A percentile compares a stretch with the other conserved stretches of the same genome.
Evolutionary conservation across 2,888 invertebrate species (phyloP).

Genomic region (Scelioninae gen. 1): DNA sequence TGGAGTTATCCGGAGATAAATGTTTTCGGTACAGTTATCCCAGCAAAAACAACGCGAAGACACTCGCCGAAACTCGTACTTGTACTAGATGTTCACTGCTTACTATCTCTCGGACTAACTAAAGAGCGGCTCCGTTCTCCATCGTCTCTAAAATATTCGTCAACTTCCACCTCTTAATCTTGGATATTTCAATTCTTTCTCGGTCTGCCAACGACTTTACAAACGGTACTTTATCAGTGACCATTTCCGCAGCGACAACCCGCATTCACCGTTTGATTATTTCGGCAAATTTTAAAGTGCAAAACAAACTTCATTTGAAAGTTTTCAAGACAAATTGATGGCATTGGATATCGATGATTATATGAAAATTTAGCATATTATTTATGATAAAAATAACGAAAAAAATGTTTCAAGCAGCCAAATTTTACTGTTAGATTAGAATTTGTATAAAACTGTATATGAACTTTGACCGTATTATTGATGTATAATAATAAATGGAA

Average conservation of each 20-base stretch:
- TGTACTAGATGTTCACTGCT: constrained; percentile 71
- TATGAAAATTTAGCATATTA: too few relatives aligned
- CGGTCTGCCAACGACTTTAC: constrained; percentile 45
- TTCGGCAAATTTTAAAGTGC: too few relatives aligned
- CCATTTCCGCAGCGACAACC: constrained; percentile 48
- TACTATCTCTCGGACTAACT: constrained; percentile 81
- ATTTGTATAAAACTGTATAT: too few relatives aligned
- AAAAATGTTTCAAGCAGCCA: too few relatives aligned
- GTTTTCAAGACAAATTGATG: too few relatives aligned
- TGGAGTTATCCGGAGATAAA: constrained; percentile 14
- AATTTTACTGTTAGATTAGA: too few relatives aligned
- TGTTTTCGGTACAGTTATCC: constrained; percentile 53
- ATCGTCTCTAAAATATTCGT: constrained; percentile 82
- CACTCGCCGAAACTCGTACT: constrained; percentile 65
- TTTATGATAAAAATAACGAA: too few relatives aligned
- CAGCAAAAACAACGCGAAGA: constrained; percentile 49
- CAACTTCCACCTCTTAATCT: constrained; percentile 80
- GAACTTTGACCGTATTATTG: too few relatives aligned
- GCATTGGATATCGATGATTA: too few relatives aligned
- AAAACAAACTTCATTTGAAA: too few relatives aligned
- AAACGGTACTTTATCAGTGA: constrained; percentile 45
- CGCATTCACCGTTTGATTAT: too few relatives aligned
- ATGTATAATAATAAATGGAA: too few relatives aligned
- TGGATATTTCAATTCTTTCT: constrained; percentile 61
- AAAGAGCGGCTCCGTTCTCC: constrained; percentile 81